A percentile compares a stretch with the other conserved stretches of the same genome.
Conservation (phyloP, 2,888 invertebrate species). For the Carabus problematicus region DNA sequence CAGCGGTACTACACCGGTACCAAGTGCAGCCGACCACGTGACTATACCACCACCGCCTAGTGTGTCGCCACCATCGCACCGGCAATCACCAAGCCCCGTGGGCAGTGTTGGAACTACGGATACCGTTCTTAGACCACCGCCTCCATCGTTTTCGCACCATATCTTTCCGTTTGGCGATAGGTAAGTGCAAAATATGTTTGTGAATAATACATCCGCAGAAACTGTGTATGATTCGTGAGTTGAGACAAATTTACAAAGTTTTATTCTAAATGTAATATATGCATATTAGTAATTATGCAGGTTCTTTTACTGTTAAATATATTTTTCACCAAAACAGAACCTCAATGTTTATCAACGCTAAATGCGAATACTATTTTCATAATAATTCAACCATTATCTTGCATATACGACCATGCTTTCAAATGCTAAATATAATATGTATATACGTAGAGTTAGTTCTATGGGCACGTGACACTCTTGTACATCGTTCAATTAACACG, state of each 20-base stretch:
- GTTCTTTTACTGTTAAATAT: too few species aligned
- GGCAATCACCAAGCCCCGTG: conserved; percentile 46
- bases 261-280: too few species aligned
- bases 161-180: conserved; percentile 71
- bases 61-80: conserved; percentile 58
- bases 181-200: conserved; percentile 55
- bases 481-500: conserved; percentile 9
- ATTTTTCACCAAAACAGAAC: too few species aligned
- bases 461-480: neutral
- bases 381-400: too few species aligned
- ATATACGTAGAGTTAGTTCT: too few species aligned
- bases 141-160: conserved; percentile 67
- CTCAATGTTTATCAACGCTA: conserved; percentile 24
- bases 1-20: conserved; percentile 55
- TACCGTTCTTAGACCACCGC: conserved; percentile 48
- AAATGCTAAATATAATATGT: neutral
- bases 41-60: conserved; percentile 55
- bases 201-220: too few species aligned
- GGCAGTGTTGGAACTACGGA: conserved; percentile 12
- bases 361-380: too few species aligned
- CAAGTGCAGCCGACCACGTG: conserved; percentile 57
- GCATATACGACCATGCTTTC: neutral
- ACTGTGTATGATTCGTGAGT: too few species aligned
- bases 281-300: too few species aligned
- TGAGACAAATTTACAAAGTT: too few species aligned